phyloP scores from a whole-genome alignment of 1,140 invertebrate genomes.

The Melanaphis sacchari region DNA sequence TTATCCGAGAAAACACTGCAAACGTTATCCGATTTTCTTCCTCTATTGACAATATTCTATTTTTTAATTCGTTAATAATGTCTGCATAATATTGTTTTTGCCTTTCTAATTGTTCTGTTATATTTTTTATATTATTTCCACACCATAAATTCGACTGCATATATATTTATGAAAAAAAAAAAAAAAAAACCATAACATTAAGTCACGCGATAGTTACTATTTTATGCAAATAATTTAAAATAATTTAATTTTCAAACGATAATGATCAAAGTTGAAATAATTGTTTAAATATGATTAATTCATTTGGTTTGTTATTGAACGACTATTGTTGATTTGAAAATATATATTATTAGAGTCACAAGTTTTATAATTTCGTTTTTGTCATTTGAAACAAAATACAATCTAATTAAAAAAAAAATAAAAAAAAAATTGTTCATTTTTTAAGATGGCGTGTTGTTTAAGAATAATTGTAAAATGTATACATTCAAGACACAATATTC shows the following conservation, averaged over 20 bases:
- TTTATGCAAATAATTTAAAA: neutral
- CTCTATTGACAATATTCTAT: neutral
- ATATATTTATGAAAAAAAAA: too few species aligned
- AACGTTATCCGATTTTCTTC: conserved; percentile 1
- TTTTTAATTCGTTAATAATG: conserved; percentile 32
- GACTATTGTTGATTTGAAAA: neutral
- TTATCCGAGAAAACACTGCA: neutral
- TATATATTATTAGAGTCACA: neutral
- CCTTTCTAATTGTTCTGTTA: neutral
- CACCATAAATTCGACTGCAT: neutral
- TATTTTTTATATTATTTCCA: conserved; percentile 8
- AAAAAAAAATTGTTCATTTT: neutral
- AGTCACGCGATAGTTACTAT: neutral
- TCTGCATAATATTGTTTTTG: neutral
- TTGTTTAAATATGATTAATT: neutral
- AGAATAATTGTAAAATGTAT: conserved; percentile 2
- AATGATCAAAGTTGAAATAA: neutral
- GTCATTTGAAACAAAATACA: neutral
- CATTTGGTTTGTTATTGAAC: neutral
- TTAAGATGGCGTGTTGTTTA: neutral
- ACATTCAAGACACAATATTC: neutral
- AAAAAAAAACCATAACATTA: neutral
- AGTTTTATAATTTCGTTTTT: neutral
- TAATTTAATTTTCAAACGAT: neutral
- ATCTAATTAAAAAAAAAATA: too few species aligned